Evolutionary conservation across 2,797 vertebrate genomes (phyloP).

Genomic region (Oceanodroma leucorhoa): DNA sequence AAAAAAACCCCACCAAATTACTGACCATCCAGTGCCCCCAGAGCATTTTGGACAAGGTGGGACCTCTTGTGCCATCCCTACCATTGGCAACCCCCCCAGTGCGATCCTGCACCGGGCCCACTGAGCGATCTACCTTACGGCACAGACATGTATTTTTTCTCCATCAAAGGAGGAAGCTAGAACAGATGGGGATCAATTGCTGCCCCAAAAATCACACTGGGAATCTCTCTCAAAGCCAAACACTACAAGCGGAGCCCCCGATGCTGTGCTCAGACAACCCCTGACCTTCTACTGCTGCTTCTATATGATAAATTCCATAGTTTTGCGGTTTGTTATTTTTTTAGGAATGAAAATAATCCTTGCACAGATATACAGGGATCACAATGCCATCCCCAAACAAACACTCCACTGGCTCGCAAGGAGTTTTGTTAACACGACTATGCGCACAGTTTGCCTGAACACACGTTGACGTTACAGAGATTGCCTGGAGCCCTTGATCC

Average conservation of each 20-base stretch:
- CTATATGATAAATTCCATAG: not conserved
- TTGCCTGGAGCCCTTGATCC: not conserved
- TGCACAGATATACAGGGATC: not conserved
- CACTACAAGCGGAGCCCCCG: not conserved
- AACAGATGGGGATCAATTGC: not conserved
- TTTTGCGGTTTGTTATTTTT: not conserved
- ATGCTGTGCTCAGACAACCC: not conserved
- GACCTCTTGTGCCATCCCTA: not conserved
- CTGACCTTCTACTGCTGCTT: not conserved
- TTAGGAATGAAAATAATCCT: not conserved
- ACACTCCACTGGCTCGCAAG: not conserved
- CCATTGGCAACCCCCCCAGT: accelerated
- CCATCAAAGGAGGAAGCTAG: not conserved
- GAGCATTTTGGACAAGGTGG: not conserved
- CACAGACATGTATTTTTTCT: not conserved
- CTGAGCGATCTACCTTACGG: not conserved
- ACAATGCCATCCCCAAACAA: slow-evolving; percentile 11
- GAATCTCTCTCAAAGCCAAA: slow-evolving; percentile 3
- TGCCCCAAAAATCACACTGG: not conserved
- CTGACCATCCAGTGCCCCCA: not conserved
- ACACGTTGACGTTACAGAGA: not conserved
- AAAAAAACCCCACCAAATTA: not conserved
- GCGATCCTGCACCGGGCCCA: not conserved
- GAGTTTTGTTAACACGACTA: not conserved
- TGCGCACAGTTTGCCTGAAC: not conserved